These are phyloP conservation scores for Galago senegalensis DNA, from an alignment of 2,797 vertebrate genomes.

Conservation along the genomic window DNA sequence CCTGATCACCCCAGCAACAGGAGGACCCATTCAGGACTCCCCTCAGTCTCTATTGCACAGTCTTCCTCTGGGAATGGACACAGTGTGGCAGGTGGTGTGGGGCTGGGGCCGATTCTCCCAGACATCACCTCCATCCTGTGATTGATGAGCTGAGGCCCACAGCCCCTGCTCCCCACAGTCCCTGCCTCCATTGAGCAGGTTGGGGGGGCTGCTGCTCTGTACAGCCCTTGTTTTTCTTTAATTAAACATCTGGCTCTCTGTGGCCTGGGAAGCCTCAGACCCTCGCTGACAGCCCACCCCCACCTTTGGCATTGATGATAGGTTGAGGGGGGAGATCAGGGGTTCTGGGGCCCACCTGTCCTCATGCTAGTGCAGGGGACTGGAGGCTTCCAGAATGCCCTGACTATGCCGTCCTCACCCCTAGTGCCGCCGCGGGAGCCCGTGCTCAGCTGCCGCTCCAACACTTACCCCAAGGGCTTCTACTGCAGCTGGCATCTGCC, in stretches of 20 bases:
- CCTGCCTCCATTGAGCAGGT: constrained; percentile 83
- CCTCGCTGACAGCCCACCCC: constrained; percentile 75
- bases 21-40: not conserved
- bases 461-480: constrained; percentile 98
- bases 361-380: constrained; percentile 56
- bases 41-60: not conserved
- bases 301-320: constrained; percentile 76
- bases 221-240: constrained; percentile 86
- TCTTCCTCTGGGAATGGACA: not conserved
- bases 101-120: constrained; percentile 17
- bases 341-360: constrained; percentile 80
- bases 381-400: constrained; percentile 11
- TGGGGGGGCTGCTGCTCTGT: constrained; percentile 74
- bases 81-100: constrained; percentile 38
- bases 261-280: constrained; percentile 86
- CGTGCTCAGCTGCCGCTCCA: constrained; percentile 95
- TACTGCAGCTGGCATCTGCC: constrained; percentile 98
- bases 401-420: constrained; percentile 67
- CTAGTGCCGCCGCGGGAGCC: constrained; percentile 94
- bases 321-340: not conserved
- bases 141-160: constrained; percentile 81
- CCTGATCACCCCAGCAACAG: not conserved
- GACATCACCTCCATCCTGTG: constrained; percentile 67
- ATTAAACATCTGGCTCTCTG: constrained; percentile 89
- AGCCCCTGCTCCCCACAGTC: constrained; percentile 63